A percentile compares a stretch with the other conserved stretches of the same genome.
Conservation (phyloP, 1,140 invertebrate genomes). For the Bradysia coprophila region DNA sequence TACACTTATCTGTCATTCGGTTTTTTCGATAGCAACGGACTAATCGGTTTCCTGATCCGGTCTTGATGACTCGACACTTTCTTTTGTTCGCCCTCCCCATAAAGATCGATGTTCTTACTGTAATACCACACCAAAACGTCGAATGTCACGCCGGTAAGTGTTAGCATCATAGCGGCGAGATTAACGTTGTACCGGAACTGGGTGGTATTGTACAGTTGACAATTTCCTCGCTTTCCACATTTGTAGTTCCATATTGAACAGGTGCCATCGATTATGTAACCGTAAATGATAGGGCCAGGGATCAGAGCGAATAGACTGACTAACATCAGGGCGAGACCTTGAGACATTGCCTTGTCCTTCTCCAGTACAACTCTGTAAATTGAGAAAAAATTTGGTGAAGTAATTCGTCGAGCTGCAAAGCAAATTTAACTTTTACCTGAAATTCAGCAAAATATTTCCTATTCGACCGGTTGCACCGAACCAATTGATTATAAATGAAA, state of each 20-base stretch:
- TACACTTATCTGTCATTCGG: no score
- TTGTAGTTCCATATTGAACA: constrained; percentile 42
- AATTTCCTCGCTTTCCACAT: constrained; percentile 39
- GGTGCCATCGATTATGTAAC: constrained; percentile 39
- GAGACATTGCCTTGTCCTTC: constrained; percentile 42
- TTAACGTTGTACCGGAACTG: constrained; percentile 37
- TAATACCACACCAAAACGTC: constrained; percentile 35
- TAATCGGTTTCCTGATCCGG: no score
- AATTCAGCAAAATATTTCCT: constrained; percentile 39
- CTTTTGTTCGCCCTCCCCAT: constrained; percentile 27
- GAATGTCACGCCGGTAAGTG: constrained; percentile 30
- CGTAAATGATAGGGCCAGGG: constrained; percentile 44
- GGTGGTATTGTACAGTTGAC: constrained; percentile 40
- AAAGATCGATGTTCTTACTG: constrained; percentile 32
- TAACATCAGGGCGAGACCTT: constrained; percentile 38
- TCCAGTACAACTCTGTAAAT: constrained; percentile 32
- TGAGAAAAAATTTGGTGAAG: no score
- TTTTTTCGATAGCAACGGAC: no score
- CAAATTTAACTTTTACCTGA: no score
- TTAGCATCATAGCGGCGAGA: constrained; percentile 29
- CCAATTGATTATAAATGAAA: constrained; percentile 30
- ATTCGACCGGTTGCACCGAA: constrained; percentile 37
- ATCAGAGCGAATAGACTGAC: constrained; percentile 42
- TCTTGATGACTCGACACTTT: no score
- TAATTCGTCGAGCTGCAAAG: no score